Base-by-base conservation (phyloP, 2,113 vertebrate genomes). In the Alaudala cheleensis region DNA sequence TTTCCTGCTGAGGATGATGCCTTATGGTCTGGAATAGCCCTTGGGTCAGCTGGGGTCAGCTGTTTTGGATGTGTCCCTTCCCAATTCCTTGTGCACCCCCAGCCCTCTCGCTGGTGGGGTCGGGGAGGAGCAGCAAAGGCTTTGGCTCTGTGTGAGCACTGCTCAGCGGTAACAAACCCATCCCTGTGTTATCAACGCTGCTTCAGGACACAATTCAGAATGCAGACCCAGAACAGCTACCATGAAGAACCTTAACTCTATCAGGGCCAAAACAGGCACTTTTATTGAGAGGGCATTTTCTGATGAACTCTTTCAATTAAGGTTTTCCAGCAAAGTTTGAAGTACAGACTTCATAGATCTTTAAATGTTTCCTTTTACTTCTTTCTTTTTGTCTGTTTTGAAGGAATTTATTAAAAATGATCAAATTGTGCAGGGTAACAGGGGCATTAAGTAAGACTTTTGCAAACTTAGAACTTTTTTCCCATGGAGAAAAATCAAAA, bases 101-200 rank as follows among this genome's bases (percentile, higher is more conserved):
- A n/a, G 17, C 3, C 4, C 12, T 4, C 9, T 79, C 0, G 0
- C 20, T 34, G 39, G 5, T 42, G 3, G 4, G 12, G 1, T 39
- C 4, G 2, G 2, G 31, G 70, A 45, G 53, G 14, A 56, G 14
- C 33, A 10, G 2, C 2, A 29, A 42, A 64, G 12, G 3, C 12
- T 31, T 39, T 39, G 61, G 11, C 24, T 53, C 31, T 40, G 11
- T 25, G 19, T 45, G 14, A 58, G 22, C 6, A 0, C 25, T 51
- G 49, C 44, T 64, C 39, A 54, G 10, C n/a, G 18, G 0, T 5
- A 45, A 2, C 1, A 2, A 88, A 60, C 13, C 9, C 28, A 50
- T 4, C 40, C 15, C 33, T 45, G 14, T 12, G 29, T 15, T 13
- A 51, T 16, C 50, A n/a, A 2, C 4, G 6, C 15, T 58, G 28